Evolutionary conservation across 2,113 vertebrate genomes (phyloP), one percentile per base, ranked within the genome.

Genomic region (Peucedramus taeniatus): DNA sequence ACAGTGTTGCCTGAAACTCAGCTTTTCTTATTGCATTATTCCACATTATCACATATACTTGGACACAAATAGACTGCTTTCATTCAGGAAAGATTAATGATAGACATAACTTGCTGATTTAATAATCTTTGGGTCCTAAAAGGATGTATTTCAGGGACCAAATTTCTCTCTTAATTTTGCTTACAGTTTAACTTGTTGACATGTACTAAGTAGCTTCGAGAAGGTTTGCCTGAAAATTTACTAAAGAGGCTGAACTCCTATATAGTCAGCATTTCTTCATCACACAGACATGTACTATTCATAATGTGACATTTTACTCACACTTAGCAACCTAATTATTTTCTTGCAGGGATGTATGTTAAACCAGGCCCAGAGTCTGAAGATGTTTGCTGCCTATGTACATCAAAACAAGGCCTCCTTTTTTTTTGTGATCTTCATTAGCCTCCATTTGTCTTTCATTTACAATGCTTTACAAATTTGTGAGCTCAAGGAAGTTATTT

Each of bases 211-310:
- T 94, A 96, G 96, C 51, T 97, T 95, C 26, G 47, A 93, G 93
- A 53, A 96, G 47, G 47, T 90, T 96, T 96, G 96, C 92, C 95
- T 93, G 89, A 96, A 92, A 97, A 83, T 70, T 44, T 95, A 87
- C 75, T 87, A 92, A 71, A 96, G 96, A 87, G 93, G 39, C 76
- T 97, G 90, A 96, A 96, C 90, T 97, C 97, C 90, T 54, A 90
- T 63, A 84, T 49, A 81, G 94, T 96, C 95, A 97, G 81, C 81
- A 97, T 96, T 97, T 96, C 96, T 97, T 97, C 96, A 96, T 97
- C 92, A 92, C 72, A 87, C 74, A 94, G 92, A 84, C 86, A 97
- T 39, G 59, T 94, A 89, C 80, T 80, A 42, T 87, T 96, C 83
- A 59, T 96, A 97, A 96, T 35, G 31, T 97, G 87, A 96, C 94